A percentile compares a stretch with the other conserved stretches of the same genome.
Evolutionary conservation across 2,888 invertebrate species (phyloP).

Genomic region (Actias luna): DNA sequence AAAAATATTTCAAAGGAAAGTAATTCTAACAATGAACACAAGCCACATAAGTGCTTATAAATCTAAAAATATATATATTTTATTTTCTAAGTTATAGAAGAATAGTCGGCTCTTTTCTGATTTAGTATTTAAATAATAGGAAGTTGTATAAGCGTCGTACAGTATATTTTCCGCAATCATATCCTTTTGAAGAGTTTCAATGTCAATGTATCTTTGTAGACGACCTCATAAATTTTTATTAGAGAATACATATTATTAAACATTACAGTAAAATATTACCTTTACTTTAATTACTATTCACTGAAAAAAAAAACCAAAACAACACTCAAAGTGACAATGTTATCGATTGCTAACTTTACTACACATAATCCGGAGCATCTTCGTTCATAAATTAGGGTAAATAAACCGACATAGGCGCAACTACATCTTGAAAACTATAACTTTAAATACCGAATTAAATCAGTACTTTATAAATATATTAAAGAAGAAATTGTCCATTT

Average conservation of each 20-base stretch:
- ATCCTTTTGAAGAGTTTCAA: not conserved
- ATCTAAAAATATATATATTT: not conserved
- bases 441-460: conserved; percentile 26
- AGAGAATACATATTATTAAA: not conserved
- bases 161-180: not conserved
- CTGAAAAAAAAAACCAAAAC: conserved; percentile 28
- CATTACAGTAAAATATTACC: conserved; percentile 22
- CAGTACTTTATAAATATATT: conserved; percentile 18
- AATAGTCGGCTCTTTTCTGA: not conserved
- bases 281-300: conserved; percentile 27
- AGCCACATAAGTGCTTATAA: too few species aligned
- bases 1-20: too few species aligned
- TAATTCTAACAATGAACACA: too few species aligned
- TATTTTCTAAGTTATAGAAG: not conserved
- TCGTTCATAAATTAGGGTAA: conserved; percentile 30
- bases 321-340: conserved; percentile 32
- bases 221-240: not conserved
- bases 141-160: not conserved
- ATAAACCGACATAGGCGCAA: conserved; percentile 20
- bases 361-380: conserved; percentile 44
- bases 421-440: conserved; percentile 14
- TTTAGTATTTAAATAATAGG: not conserved
- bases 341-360: conserved; percentile 34
- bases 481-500: conserved; percentile 12
- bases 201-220: not conserved